Evolutionary conservation across 2,888 invertebrate species (phyloP).

Genomic region (Phania funesta): DNA sequence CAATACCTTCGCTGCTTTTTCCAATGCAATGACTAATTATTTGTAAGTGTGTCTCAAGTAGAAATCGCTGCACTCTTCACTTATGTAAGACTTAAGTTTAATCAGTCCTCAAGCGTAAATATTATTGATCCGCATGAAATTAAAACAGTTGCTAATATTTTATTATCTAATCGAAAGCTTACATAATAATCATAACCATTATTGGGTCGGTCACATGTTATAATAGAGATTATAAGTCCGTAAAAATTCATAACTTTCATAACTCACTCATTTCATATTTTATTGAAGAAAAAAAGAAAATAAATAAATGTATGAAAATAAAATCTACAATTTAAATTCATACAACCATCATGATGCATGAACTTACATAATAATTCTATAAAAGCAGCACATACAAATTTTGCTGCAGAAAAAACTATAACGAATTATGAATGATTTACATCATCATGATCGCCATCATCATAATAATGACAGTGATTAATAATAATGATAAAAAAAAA

Average conservation of each 20-base stretch:
- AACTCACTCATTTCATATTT: background rate
- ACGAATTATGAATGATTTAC: background rate
- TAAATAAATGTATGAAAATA: background rate
- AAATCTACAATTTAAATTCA: constrained; percentile 1
- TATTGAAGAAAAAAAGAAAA: background rate
- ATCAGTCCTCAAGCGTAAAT: too few species aligned
- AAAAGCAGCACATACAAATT: background rate
- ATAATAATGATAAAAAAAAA: constrained; percentile 35
- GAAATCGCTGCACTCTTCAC: too few species aligned
- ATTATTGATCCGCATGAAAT: too few species aligned
- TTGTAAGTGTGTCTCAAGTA: too few species aligned
- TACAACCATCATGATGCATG: background rate
- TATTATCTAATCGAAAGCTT: too few species aligned
- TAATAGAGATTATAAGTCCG: too few species aligned
- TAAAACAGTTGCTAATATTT: too few species aligned
- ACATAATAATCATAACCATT: background rate
- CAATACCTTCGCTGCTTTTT: too few species aligned
- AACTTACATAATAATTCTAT: background rate
- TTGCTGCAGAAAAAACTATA: background rate
- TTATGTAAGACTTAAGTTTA: too few species aligned
- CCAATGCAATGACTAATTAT: too few species aligned
- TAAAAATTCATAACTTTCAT: background rate
- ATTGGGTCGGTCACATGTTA: background rate
- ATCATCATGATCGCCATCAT: background rate
- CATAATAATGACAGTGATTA: constrained; percentile 41